Conservation (phyloP, 2,797 vertebrate genomes). For the Hypotaenidia okinawae region DNA sequence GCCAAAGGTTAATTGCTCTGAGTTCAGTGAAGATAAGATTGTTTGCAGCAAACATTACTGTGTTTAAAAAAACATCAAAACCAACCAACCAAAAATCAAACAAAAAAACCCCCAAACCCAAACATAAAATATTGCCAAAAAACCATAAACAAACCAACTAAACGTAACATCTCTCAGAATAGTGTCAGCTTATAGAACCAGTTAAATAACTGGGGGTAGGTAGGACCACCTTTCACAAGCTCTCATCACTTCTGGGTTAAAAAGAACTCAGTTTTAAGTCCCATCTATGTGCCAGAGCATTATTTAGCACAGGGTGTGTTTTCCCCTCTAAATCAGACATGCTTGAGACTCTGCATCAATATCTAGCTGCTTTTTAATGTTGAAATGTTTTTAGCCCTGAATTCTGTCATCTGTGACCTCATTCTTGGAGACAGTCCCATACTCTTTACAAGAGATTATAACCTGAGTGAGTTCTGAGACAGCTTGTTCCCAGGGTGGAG, state of each 20-base stretch:
- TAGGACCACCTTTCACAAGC: not conserved
- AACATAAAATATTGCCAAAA: not conserved
- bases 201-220: not conserved
- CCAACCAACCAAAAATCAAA: not conserved
- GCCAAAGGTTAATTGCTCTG: not conserved
- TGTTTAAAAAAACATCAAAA: not conserved
- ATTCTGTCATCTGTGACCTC: slow-evolving; percentile 39
- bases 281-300: not conserved
- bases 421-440: slow-evolving; percentile 24
- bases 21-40: not conserved
- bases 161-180: not conserved
- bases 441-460: not conserved
- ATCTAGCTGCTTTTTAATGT: not conserved
- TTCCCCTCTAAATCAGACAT: slow-evolving; percentile 5
- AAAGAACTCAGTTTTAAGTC: slow-evolving; percentile 4
- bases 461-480: not conserved
- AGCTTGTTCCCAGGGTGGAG: slow-evolving; percentile 10
- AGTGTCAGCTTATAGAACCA: not conserved
- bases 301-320: slow-evolving; percentile 11
- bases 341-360: not conserved
- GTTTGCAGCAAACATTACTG: not conserved
- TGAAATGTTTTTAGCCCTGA: slow-evolving; percentile 3
- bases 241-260: not conserved
- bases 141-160: fast-evolving
- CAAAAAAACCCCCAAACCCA: too few species aligned